Base-by-base conservation (phyloP, 2,888 invertebrate species). In the Augiades crinisus region DNA sequence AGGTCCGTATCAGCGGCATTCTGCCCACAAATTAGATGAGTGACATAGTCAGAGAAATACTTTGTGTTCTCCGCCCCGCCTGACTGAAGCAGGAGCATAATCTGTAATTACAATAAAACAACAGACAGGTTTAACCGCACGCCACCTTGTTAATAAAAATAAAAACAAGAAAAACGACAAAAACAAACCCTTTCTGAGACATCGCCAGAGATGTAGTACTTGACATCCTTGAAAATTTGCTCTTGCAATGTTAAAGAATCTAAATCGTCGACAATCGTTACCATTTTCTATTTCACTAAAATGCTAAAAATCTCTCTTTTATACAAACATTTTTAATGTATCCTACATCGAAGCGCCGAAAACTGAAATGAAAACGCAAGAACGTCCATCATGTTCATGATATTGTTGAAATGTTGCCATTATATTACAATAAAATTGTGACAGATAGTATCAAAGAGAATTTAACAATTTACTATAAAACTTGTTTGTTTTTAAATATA, bases 21-120 rank as follows among this genome's bases (percentile, higher is more conserved):
- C 62, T 93, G 90, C 17, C 96, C 98, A 65, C 97, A 96, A 72
- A 99, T 95, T 67, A 97, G 91, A 91, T 98, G 98, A 34, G 98
- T 98, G 61, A 98, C 96, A 86, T 95, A 95, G 84, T 98, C 97
- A 57, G 96, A 95, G 66, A 97, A 93, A 87, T 97, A 98, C 66
- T 94, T 94, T 61, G 95, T 94, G 62, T 94, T 93, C 77, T 97
- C 96, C 14, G 96, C 98, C 47, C 98, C 98, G 59, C 97, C 96
- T 75, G 93, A 92, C 82, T 94, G 95, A 55, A 98, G 90, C 64
- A 96, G 86, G 67, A 92, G 92, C 72, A 94, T 86, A 71, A 96
- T 91, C 97, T 97, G 81, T 54, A 92, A 91, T 62, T 57, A 71
- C 63, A 67, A 70, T 59, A 65, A 65, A 67, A 63, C 57, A 63